phyloP scores from a whole-genome alignment of 2,797 vertebrate species.

The Pelobates cultripes region DNA sequence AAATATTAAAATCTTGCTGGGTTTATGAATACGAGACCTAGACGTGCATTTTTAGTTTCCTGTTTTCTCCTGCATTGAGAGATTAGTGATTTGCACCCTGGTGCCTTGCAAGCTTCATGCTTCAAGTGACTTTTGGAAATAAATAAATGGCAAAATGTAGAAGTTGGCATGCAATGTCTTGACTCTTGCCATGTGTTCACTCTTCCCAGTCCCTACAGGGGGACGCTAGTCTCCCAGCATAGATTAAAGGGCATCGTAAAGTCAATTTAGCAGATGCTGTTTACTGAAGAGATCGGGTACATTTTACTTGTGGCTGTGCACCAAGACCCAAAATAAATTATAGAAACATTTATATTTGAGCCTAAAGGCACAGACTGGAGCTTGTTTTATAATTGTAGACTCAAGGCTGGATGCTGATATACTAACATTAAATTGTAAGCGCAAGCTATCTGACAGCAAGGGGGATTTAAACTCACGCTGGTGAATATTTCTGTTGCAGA shows the following conservation, averaged over 20 bases:
- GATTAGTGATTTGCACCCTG: background rate
- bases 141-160: background rate
- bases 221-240: background rate
- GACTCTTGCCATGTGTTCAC: background rate
- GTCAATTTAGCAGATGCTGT: constrained; percentile 29
- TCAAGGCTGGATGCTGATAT: background rate
- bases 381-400: too few species aligned
- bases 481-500: too few species aligned
- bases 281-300: constrained; percentile 5
- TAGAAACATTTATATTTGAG: background rate
- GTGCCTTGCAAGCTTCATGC: background rate
- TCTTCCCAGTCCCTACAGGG: background rate
- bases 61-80: too few species aligned
- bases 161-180: too few species aligned
- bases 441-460: background rate
- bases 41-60: too few species aligned
- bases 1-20: too few species aligned
- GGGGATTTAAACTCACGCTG: too few species aligned
- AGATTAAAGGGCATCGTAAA: background rate
- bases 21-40: too few species aligned
- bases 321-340: background rate
- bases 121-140: background rate
- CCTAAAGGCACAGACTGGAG: background rate
- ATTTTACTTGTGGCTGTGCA: background rate
- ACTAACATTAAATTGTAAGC: too few species aligned